Evolutionary conservation across 2,888 invertebrate genomes (phyloP).

Genomic region (Flexamia atlantica): DNA sequence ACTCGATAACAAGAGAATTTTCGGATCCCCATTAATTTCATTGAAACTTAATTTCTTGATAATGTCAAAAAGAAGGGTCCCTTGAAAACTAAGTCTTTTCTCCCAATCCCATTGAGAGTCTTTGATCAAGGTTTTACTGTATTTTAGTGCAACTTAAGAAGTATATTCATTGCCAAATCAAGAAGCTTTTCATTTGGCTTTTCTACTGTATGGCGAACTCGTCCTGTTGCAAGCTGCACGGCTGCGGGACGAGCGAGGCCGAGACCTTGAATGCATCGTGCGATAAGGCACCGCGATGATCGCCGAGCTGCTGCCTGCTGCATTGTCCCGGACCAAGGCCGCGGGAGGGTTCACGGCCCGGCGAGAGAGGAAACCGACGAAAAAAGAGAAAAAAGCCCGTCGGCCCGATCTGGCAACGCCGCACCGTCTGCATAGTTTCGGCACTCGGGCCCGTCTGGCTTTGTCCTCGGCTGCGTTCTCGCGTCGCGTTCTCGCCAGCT

Average conservation of each 20-base stretch:
- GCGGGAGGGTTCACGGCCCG: constrained; percentile 27
- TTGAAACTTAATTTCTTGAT: no score
- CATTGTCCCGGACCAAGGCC: constrained; percentile 4
- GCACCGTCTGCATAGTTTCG: constrained; percentile 56
- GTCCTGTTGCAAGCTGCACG: no score
- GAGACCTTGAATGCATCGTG: not conserved
- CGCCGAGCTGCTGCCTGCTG: not conserved
- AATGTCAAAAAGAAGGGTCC: no score
- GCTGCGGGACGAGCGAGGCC: not conserved
- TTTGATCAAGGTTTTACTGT: no score
- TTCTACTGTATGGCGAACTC: no score
- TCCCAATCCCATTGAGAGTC: no score
- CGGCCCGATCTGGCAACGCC: constrained; percentile 41
- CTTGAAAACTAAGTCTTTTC: no score
- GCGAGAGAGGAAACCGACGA: not conserved
- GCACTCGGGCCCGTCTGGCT: constrained; percentile 14
- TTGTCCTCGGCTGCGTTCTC: not conserved
- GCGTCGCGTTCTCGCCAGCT: constrained; percentile 19
- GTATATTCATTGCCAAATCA: no score
- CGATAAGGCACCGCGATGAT: constrained; percentile 3
- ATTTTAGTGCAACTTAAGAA: no score
- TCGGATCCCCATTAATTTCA: no score
- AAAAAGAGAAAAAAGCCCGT: constrained; percentile 9
- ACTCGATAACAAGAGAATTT: no score
- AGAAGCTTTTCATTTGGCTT: no score